Base-by-base conservation (phyloP, 1,140 invertebrate genomes). In the Euura saliciscinereae region DNA sequence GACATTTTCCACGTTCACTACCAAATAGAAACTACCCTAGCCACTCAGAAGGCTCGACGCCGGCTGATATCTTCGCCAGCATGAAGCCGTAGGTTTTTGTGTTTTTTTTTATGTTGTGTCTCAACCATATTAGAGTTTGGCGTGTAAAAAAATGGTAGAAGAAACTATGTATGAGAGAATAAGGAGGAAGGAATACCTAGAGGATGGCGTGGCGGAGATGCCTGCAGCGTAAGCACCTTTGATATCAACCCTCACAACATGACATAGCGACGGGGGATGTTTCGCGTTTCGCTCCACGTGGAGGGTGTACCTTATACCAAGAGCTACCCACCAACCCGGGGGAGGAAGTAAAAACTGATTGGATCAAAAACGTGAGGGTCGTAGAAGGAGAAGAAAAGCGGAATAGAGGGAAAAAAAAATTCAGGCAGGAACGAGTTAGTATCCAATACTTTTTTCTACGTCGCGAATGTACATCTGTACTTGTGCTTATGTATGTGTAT, bases 301-400 rank as follows among this genome's bases (percentile, higher is more conserved):
- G 67, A 64, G 59, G 13, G 28, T 28, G 28, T 28, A 28, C 28
- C 8, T 10, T 10, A 64, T 10, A 64, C 8, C 8, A 13, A 64
- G 59, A 64, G 13, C 67, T 73, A n/a, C 51, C 51, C 13, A 8
- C 51, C 3, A 11, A n/a, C 6, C 51, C 51, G 8, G 13, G 10
- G 5, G 10, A 6, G 75, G 78, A 73, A 78, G 76, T 80, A 82
- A 83, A 80, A 80, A 82, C 69, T 78, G 77, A 83, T 83, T 83
- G 80, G 80, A 79, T 75, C 65, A 65, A 72, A 73, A 76, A 82
- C 78, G 80, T 78, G 79, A 79, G 79, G 51, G 71, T 75, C 65
- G 43, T 73, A 73, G 71, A 0, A 28, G 28, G 28, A 28, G 28
- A 28, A 28, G 28, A 28, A 28, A 28, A 28, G 28, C 28, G 28